Base-by-base conservation (phyloP, 2,113 vertebrate genomes). In the Arvicanthis niloticus region DNA sequence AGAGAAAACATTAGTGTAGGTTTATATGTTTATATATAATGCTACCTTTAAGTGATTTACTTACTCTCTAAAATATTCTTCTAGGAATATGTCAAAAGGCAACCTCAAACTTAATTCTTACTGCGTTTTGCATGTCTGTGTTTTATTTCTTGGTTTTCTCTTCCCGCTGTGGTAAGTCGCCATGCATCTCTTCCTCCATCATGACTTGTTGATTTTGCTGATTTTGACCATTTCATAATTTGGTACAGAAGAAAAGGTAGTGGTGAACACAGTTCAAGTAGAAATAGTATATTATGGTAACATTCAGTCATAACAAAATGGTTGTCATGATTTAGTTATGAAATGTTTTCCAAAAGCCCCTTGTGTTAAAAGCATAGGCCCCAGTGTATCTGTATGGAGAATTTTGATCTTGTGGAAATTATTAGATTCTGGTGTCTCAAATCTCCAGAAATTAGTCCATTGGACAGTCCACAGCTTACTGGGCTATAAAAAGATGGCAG, bases 211-310 rank as follows among this genome's bases (percentile, higher is more conserved):
- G 24, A 51, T 58, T 72, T 70, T 67, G 29, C 65, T 65, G 24
- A 65, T 34, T 94, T 90, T 60, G 22, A 22, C 84, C 34, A 96
- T 88, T 82, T 92, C 22, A 40, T 37, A 72, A 65, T 90, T 82
- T 90, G 51, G 42, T 31, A 34, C 3, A 76, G 42, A 67, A 89
- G 82, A 88, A 89, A 37, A 51, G 4, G 0, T 53, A 67, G 31
- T 75, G 24, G 78, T 81, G 37, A 56, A 67, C 9, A 78, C 22
- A 75, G 8, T 72, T 1, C 1, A 72, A 26, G 56, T 37, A 93
- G 51, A 89, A 87, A 76, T 75, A 58, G 60, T 13, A 58, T 45
- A 37, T 4, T 73, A 40, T 21, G 19, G 29, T 78, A 15, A 24
- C 4, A 65, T 62, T 22, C 60, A 89, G 12, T 72, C 51, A 68